Conservation (phyloP, 2,797 vertebrate genomes). For the Sebastes cheni region DNA sequence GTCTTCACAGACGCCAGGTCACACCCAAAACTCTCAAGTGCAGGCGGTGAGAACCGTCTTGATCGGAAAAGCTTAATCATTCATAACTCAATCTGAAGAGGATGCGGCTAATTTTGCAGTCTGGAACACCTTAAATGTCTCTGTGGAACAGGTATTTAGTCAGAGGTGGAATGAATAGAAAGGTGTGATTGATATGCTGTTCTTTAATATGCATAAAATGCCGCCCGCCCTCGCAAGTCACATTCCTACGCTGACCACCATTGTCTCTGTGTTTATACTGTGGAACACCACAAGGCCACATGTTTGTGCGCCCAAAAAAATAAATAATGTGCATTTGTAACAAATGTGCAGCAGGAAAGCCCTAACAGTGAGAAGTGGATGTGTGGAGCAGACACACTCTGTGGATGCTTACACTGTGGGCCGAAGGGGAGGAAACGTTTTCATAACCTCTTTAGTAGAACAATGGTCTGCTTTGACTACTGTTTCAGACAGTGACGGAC, state of each 20-base stretch:
- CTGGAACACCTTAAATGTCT: neutral
- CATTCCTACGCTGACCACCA: slow-evolving; percentile 44
- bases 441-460: slow-evolving; percentile 39
- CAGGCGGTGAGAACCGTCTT: neutral
- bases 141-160: neutral
- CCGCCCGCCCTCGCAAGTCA: neutral
- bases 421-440: slow-evolving; percentile 29
- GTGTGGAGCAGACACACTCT: neutral
- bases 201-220: slow-evolving; percentile 19
- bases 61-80: neutral
- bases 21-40: slow-evolving; percentile 20
- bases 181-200: neutral
- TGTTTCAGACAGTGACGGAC: neutral
- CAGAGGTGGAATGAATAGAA: neutral
- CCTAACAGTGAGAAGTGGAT: neutral
- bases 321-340: slow-evolving; percentile 25
- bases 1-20: slow-evolving; percentile 1
- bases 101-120: neutral
- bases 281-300: neutral
- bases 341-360: slow-evolving; percentile 32
- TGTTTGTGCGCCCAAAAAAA: slow-evolving; percentile 3
- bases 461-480: slow-evolving; percentile 50
- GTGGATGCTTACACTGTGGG: slow-evolving; percentile 31
- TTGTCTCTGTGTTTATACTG: slow-evolving; percentile 27
- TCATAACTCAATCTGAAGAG: neutral